Base-by-base conservation (phyloP, 2,888 invertebrate genomes). In the Omphaloscelis lunosa region DNA sequence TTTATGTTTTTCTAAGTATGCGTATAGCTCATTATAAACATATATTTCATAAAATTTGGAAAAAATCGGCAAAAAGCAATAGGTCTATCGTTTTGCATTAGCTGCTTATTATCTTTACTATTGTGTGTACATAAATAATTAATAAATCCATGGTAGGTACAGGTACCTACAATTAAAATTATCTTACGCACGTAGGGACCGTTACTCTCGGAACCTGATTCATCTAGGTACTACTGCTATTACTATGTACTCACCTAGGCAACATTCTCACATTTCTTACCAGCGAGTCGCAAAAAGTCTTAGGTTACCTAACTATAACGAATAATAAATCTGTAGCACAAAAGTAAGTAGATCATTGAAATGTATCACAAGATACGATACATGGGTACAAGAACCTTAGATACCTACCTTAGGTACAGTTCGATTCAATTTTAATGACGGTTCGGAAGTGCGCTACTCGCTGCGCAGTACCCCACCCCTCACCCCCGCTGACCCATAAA, bases 221-320 rank as follows among this genome's bases (percentile, higher is more conserved):
- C n/a, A 56, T 56, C 53, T 56, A 66, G 66, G 27, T 53, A 59
- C 69, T 39, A 41, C 53, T 58, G 29, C 45, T 78, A 48, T 62
- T 23, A 62, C 41, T 66, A 15, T 12, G 15, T 62, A 45, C 63
- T 29, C 41, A 73, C 34, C 29, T 68, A 72, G 75, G 77, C 86
- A 80, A 77, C 72, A 83, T 84, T 85, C 86, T 83, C 86, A 79
- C 80, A 80, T 84, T 85, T 75, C 86, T 87, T 87, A 84, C 83
- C 78, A 82, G 84, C 79, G 82, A 72, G 75, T 77, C 80, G 77
- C 67, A 83, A 88, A 86, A 82, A 81, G 75, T 66, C 41, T 78
- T 68, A 51, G 68, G 71, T 79, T 85, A 79, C 81, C 61, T 74
- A 77, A 79, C 83, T 75, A 72, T 73, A 79, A 61, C 74, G 59